A percentile compares a stretch with the other conserved stretches of the same genome.
phyloP scores from a whole-genome alignment of 2,113 vertebrate species.

The Nerophis lumbriciformis region DNA sequence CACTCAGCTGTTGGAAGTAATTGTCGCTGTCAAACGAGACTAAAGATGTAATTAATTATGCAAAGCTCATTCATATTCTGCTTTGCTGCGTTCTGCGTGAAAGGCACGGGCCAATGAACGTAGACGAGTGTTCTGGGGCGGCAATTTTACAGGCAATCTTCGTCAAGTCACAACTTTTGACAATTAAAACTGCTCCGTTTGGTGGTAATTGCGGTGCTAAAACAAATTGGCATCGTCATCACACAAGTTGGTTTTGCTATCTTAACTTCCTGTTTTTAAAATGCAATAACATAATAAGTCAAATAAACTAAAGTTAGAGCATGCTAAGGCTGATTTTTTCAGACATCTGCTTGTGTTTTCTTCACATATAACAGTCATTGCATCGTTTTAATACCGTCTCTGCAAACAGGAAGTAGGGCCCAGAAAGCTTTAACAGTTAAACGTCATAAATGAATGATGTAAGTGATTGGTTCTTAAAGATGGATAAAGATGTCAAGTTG shows the following conservation, averaged over 20 bases:
- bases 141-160: background rate
- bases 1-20: too few relatives aligned
- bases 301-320: background rate
- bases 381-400: too few relatives aligned
- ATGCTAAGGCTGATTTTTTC: background rate
- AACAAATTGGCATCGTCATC: slow-evolving; percentile 13
- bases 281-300: background rate
- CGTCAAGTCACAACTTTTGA: too few relatives aligned
- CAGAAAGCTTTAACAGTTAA: slow-evolving; percentile 33
- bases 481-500: slow-evolving; percentile 79
- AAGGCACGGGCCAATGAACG: background rate
- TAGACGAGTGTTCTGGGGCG: background rate
- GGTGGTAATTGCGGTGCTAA: background rate
- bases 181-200: background rate
- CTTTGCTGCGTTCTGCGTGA: background rate
- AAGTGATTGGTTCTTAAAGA: slow-evolving; percentile 61
- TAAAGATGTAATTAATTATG: too few relatives aligned
- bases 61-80: background rate
- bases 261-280: slow-evolving; percentile 6
- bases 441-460: slow-evolving; percentile 16
- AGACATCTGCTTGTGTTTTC: background rate
- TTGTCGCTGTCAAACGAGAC: too few relatives aligned
- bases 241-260: background rate
- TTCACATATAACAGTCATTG: background rate
- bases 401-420: too few relatives aligned